Conservation (phyloP, 2,113 vertebrate genomes). For the Sinocyclocheilus rhinocerous region DNA sequence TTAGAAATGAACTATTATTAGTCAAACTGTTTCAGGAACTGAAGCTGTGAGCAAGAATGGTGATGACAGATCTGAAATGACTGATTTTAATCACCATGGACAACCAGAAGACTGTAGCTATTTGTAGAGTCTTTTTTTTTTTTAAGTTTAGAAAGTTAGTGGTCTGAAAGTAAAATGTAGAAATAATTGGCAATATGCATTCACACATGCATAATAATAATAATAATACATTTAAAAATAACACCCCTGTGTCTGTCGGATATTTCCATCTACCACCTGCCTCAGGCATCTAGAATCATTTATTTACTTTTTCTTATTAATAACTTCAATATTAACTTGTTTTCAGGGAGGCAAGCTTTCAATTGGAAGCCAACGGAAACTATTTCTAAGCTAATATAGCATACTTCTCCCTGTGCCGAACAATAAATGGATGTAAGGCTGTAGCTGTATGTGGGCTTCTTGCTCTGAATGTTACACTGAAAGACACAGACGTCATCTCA, state of each 20-base stretch:
- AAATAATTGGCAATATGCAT: neutral
- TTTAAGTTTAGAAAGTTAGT: too few species aligned
- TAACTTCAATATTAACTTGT: neutral
- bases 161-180: neutral
- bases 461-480: too few species aligned
- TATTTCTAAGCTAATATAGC: neutral
- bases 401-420: neutral
- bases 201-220: neutral
- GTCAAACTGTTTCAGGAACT: conserved; percentile 12
- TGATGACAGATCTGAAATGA: neutral
- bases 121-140: neutral
- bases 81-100: neutral
- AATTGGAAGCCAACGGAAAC: neutral
- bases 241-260: too few species aligned
- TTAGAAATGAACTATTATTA: neutral
- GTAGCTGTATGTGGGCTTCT: neutral
- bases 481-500: neutral
- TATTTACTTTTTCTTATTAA: neutral
- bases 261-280: neutral
- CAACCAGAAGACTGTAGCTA: neutral
- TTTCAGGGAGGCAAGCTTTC: neutral
- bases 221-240: too few species aligned
- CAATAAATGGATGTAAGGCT: neutral
- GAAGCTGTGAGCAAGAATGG: conserved; percentile 4
- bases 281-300: neutral